Base-by-base conservation (phyloP, 2,797 vertebrate species). In the Acipenser ruthenus region DNA sequence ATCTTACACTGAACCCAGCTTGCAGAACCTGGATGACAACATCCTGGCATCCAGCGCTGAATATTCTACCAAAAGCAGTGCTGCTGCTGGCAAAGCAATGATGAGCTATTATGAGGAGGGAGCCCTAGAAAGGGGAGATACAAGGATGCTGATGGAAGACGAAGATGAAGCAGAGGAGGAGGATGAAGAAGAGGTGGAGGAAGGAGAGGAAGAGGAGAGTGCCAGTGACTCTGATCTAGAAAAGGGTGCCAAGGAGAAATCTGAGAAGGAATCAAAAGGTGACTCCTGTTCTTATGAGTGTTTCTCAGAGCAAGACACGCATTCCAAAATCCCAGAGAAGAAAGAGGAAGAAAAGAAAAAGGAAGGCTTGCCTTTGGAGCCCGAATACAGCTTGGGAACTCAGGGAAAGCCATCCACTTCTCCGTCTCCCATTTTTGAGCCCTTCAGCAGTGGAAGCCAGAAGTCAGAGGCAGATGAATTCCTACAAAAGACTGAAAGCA, bases 171-270 rank as follows among this genome's bases (percentile, higher is more conserved):
- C 83, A 0, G 84, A 87, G 0, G 88, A 89, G 0, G 84, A 86
- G 0, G 84, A 88, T 0, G 87, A 87, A 0, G 87, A 88, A 0
- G 85, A 87, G 1, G 53, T 1, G 53, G 83, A 82, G 0, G 86
- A 85, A 3, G 79, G 83, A 7, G 77, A 68, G 1, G 84, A 80
- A 0, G 85, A 91, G 10, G 90, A 93, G 51, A 84, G 72, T 10
- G 72, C 65, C 12, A 84, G 84, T 67, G 93, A 94, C 80, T 93
- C 85, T 6, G 92, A 95, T 69, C 70, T 89, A 67, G 95, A 98
- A 71, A 98, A 98, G 84, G 95, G 93, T 0, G 87, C 91, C 74
- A 92, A 88, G 80, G 94, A 96, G 65, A 89, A 83, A 73, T 90
- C 92, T 4, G 94, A 95, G 69, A 98, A 97, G 74, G 91, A 93